phyloP scores from a whole-genome alignment of 2,888 invertebrate species.

The Pammene fasciana region DNA sequence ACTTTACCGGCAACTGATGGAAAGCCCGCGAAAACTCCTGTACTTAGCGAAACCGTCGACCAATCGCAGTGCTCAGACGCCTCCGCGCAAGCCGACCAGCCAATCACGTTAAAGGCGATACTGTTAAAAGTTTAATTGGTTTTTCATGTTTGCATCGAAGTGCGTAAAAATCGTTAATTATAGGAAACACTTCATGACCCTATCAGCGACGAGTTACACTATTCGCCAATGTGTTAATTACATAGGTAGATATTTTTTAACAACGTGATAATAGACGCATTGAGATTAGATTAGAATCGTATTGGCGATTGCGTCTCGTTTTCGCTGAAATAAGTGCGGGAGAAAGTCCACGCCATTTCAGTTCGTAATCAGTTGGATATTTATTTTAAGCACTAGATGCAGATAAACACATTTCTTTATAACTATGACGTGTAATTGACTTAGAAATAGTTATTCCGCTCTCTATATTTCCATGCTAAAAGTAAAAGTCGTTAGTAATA shows the following conservation, averaged over 20 bases:
- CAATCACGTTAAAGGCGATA: constrained; percentile 69
- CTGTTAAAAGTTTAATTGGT: constrained; percentile 78
- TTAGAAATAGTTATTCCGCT: too few species aligned
- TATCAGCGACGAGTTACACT: constrained; percentile 5
- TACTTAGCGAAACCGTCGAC: constrained; percentile 68
- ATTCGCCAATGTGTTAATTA: constrained; percentile 5
- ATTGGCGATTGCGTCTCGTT: too few species aligned
- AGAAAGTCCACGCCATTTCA: too few species aligned
- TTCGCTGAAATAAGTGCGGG: too few species aligned
- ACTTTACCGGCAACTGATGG: constrained; percentile 69
- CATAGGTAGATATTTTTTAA: background rate
- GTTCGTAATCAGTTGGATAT: too few species aligned
- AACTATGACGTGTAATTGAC: too few species aligned
- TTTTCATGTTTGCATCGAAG: constrained; percentile 69
- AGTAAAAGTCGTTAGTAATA: too few species aligned
- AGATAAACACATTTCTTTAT: too few species aligned
- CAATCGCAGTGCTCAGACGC: constrained; percentile 68
- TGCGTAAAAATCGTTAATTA: constrained; percentile 39
- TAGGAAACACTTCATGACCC: constrained; percentile 34
- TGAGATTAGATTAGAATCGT: constrained; percentile 4
- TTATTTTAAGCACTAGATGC: too few species aligned
- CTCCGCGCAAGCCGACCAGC: constrained; percentile 60
- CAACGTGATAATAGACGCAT: background rate
- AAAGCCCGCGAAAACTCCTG: constrained; percentile 74
- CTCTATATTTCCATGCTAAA: too few species aligned